Conservation (phyloP, 2,888 invertebrate species). For the Protula sp. region DNA sequence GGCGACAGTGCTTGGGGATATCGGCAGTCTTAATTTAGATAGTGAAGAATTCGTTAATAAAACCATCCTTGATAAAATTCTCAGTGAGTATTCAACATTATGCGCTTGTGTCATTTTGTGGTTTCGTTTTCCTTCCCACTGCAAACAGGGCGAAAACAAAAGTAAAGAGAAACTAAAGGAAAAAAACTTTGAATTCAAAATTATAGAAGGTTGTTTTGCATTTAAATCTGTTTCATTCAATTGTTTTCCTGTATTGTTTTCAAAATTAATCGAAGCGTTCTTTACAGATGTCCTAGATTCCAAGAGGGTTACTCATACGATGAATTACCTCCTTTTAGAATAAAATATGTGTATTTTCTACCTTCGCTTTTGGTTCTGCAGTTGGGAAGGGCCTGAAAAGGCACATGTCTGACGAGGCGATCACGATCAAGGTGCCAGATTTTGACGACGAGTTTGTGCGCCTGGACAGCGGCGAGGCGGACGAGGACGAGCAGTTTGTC, state of each 20-base stretch:
- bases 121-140: too few relatives aligned
- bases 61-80: slow-evolving; percentile 23
- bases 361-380: slow-evolving; percentile 2
- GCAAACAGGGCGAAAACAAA: too few relatives aligned
- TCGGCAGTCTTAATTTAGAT: slow-evolving; percentile 19
- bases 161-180: too few relatives aligned
- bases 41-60: slow-evolving; percentile 18
- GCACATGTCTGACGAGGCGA: slow-evolving; percentile 14
- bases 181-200: too few relatives aligned
- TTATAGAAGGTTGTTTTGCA: too few relatives aligned
- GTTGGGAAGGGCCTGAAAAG: slow-evolving; percentile 17
- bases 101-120: not conserved
- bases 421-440: not conserved
- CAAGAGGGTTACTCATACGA: too few relatives aligned
- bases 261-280: too few relatives aligned
- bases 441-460: not conserved
- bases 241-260: too few relatives aligned
- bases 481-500: not conserved
- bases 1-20: slow-evolving; percentile 26
- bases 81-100: slow-evolving; percentile 19
- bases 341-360: too few relatives aligned
- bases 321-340: too few relatives aligned
- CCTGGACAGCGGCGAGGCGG: not conserved
- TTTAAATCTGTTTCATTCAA: too few relatives aligned
- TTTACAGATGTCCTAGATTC: too few relatives aligned